A percentile compares a stretch with the other conserved stretches of the same genome.
These are phyloP conservation scores for Sclerodermus sp. DNA, from an alignment of 2,888 invertebrate genomes.

Conservation along the genomic window DNA sequence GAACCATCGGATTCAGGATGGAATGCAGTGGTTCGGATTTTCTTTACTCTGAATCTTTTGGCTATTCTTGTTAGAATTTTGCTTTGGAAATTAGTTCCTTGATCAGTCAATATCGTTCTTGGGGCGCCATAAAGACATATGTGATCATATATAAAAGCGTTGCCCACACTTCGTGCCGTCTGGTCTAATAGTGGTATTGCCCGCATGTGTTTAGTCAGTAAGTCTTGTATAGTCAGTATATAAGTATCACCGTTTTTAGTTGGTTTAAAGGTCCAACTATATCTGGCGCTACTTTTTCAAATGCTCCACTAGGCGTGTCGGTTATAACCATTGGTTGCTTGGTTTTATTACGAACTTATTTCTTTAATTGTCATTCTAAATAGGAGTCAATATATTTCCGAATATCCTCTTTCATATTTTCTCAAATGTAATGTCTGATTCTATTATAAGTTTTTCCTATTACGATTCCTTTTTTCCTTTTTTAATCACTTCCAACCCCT, in stretches of 20 bases:
- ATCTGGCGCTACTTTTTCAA: slow-evolving; percentile 18
- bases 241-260: slow-evolving; percentile 22
- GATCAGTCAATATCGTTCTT: slow-evolving; percentile 22
- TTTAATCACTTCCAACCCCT: no score
- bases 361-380: slow-evolving; percentile 17
- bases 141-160: slow-evolving; percentile 21
- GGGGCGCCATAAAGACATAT: slow-evolving; percentile 24
- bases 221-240: no score
- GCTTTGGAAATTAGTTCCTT: slow-evolving; percentile 31
- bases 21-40: no score
- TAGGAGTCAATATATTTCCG: slow-evolving; percentile 14
- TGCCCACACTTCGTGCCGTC: slow-evolving; percentile 22
- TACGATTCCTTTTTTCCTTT: no score
- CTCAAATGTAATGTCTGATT: no score
- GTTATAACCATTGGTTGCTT: no score
- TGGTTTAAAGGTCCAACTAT: slow-evolving; percentile 20
- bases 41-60: no score
- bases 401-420: slow-evolving; percentile 18
- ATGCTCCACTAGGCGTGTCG: slow-evolving; percentile 14
- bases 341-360: slow-evolving; percentile 13
- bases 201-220: slow-evolving; percentile 15
- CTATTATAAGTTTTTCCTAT: no score
- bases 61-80: no score
- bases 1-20: no score
- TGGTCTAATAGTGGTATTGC: slow-evolving; percentile 17